A percentile compares a stretch with the other conserved stretches of the same genome.
These are phyloP conservation scores for Pituophis catenifer DNA, from an alignment of 2,113 vertebrate species.

Conservation along the genomic window DNA sequence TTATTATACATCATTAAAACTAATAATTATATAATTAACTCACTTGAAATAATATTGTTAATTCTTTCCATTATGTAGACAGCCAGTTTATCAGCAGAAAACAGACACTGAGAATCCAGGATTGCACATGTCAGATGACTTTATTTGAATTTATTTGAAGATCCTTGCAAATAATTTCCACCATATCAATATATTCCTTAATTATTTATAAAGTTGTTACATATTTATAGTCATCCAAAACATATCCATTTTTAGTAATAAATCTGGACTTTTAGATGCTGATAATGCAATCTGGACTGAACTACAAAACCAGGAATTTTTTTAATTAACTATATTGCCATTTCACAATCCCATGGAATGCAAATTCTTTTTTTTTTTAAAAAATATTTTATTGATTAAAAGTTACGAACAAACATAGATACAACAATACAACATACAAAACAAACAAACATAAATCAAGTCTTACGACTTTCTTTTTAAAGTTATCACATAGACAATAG, in stretches of 20 bases:
- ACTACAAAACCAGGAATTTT: background rate
- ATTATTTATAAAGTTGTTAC: background rate
- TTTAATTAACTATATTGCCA: background rate
- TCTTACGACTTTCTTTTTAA: too few relatives aligned
- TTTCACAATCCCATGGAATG: background rate
- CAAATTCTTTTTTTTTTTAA: background rate
- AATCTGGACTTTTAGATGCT: background rate
- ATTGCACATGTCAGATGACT: background rate
- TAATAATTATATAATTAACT: background rate
- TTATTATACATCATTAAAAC: background rate
- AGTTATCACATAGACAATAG: too few relatives aligned
- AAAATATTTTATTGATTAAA: too few relatives aligned
- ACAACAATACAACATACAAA: too few relatives aligned
- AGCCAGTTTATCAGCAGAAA: background rate
- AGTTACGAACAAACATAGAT: too few relatives aligned
- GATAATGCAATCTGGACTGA: background rate
- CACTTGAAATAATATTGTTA: background rate
- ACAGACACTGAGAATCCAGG: background rate
- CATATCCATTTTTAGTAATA: background rate
- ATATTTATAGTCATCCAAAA: background rate
- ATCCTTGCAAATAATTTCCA: background rate
- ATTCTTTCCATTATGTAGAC: background rate
- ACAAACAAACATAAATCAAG: too few relatives aligned
- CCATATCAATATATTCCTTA: background rate
- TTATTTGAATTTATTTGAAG: background rate